Evolutionary conservation across 2,113 vertebrate genomes (phyloP), one percentile per base, ranked within the genome.

Genomic region (Mormyrus lacerda): DNA sequence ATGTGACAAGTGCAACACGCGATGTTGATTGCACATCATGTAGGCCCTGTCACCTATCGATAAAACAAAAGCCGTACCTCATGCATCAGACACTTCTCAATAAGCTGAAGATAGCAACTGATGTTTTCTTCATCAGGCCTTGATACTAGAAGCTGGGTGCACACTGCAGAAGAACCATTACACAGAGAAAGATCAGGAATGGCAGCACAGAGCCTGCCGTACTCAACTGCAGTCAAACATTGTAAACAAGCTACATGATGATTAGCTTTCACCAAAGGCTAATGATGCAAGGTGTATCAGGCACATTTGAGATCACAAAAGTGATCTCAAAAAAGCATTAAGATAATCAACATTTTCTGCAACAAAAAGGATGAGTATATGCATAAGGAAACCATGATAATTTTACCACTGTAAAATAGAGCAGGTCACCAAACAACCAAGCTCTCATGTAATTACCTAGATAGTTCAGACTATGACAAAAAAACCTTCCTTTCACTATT

Each of bases 81-180:
- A 73, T 98, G 98, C 89, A 95, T 94, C 91, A 98, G 94, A 96
- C 97, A 97, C 93, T 99, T 99, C 93, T 99, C 98, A 44, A 99
- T 97, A 87, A 99, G 97, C 93, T 98, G 98, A 94, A 99, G 96
- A 94, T 98, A 99, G 94, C 97, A 97, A 91, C 96, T 97, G 93
- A 99, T 98, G 92, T 98, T 98, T 93, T 98, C 98, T 92, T 98
- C 98, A 27, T 98, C 98, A 24, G 98, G 98, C 90, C 98, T 95
- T 85, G 98, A 98, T 58, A 98, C 98, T 90, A 98, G 93, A 92
- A 98, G 94, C 93, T 98, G 98, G 65, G 98, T 98, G 92, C 98
- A 98, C 50, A 98, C 98, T 98, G 92, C 13, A 87, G 90, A 65
- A 84, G 73, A 85, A 79, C n/a, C 42, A 85, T 31, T 45, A 50